These are phyloP conservation scores for Pachypanchax playfairii DNA, from an alignment of 2,113 vertebrate genomes.

Conservation along the genomic window DNA sequence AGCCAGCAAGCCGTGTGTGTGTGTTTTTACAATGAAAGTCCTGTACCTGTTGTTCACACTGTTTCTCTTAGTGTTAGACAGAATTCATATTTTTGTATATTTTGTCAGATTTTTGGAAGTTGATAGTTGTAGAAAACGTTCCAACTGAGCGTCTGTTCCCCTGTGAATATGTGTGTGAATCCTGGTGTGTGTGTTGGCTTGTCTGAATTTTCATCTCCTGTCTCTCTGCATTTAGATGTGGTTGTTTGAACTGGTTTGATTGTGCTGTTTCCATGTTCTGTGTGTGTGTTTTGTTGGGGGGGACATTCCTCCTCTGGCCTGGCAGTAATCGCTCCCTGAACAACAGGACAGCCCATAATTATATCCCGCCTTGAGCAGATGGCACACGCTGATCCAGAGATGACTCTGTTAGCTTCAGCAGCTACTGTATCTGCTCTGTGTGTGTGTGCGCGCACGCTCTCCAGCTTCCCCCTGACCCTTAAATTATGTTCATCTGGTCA, in stretches of 20 bases:
- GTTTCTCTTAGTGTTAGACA: conserved; percentile 21
- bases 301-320: conserved; percentile 40
- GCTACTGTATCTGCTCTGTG: conserved; percentile 40
- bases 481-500: conserved; percentile 28
- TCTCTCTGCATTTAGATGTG: not conserved
- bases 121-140: conserved; percentile 3
- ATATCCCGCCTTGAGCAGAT: conserved; percentile 69
- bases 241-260: conserved; percentile 17
- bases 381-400: conserved; percentile 66
- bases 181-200: not conserved
- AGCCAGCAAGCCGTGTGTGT: conserved; percentile 30
- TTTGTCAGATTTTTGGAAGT: not conserved
- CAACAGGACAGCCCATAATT: conserved; percentile 72
- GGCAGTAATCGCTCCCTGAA: conserved; percentile 60
- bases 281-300: conserved; percentile 21
- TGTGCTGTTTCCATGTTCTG: conserved; percentile 7
- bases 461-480: conserved; percentile 27
- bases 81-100: conserved; percentile 12
- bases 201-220: conserved; percentile 5
- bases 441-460: not conserved
- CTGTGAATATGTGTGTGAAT: not conserved
- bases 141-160: conserved; percentile 5
- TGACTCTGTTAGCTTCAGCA: conserved; percentile 53
- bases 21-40: conserved; percentile 18
- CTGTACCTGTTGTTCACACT: conserved; percentile 27